Conservation (phyloP, 2,113 vertebrate species). For the Suncus etruscus region DNA sequence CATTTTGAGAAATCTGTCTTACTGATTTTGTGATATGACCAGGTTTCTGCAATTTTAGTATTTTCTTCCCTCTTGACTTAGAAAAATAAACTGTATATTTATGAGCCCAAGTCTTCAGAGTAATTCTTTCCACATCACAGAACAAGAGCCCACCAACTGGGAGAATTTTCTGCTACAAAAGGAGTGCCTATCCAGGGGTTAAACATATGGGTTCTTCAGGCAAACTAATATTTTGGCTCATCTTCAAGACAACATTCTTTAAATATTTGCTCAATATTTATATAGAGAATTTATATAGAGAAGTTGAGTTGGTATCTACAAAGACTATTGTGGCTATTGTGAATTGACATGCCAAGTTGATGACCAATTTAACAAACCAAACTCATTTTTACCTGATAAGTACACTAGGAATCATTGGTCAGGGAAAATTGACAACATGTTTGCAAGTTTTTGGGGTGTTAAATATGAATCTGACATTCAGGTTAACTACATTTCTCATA, state of each 20-base stretch:
- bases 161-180: too few relatives aligned
- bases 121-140: too few relatives aligned
- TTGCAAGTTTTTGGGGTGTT: background rate
- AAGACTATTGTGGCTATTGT: background rate
- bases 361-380: background rate
- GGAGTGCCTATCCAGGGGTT: background rate
- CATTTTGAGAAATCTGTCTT: too few relatives aligned
- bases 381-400: fast-evolving
- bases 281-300: background rate
- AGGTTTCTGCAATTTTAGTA: too few relatives aligned
- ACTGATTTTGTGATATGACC: too few relatives aligned
- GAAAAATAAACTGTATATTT: too few relatives aligned
- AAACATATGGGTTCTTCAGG: background rate
- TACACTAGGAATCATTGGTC: background rate
- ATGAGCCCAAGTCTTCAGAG: too few relatives aligned
- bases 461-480: too few relatives aligned
- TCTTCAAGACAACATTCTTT: background rate
- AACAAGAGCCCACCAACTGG: too few relatives aligned
- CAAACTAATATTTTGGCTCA: background rate
- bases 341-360: background rate
- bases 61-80: too few relatives aligned
- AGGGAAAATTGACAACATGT: background rate
- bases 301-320: background rate
- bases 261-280: background rate
- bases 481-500: background rate